These are phyloP conservation scores for Rugalucina vietnamica DNA, from an alignment of 2,888 invertebrate genomes.

Conservation along the genomic window DNA sequence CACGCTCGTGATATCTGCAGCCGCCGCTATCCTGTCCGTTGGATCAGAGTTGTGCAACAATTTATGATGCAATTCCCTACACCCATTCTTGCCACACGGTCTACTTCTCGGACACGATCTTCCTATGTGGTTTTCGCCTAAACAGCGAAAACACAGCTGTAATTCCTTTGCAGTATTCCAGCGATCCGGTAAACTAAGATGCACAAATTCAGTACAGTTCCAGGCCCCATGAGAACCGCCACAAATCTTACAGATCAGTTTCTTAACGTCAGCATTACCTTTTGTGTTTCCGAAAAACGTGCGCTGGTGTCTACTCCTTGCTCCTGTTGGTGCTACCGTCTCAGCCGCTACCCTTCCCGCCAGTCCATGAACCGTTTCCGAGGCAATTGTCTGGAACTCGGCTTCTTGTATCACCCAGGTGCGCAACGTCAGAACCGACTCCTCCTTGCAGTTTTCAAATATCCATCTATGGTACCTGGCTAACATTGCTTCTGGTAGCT, in stretches of 20 bases:
- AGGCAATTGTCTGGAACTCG: slow-evolving; percentile 21
- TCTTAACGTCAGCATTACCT: neutral
- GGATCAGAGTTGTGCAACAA: slow-evolving; percentile 6
- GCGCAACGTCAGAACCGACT: slow-evolving; percentile 22
- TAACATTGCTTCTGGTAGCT: slow-evolving; percentile 30
- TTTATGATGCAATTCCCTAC: slow-evolving; percentile 25
- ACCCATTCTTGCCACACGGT: slow-evolving; percentile 19
- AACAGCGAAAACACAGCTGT: slow-evolving; percentile 31
- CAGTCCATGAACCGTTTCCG: slow-evolving; percentile 23
- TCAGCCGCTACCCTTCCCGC: neutral
- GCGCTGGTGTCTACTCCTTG: neutral
- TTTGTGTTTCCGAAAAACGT: neutral
- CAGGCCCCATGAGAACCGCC: slow-evolving; percentile 20
- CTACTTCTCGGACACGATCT: slow-evolving; percentile 19
- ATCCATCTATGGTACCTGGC: slow-evolving; percentile 37
- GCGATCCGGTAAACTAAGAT: neutral
- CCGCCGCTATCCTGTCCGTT: neutral
- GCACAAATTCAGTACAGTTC: slow-evolving; percentile 25
- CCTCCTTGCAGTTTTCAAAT: slow-evolving; percentile 20
- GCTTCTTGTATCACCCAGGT: slow-evolving; percentile 31
- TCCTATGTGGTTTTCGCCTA: slow-evolving; percentile 20
- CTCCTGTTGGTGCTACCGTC: neutral
- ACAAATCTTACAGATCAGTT: neutral
- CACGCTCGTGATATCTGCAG: neutral
- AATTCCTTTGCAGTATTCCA: neutral